These are phyloP conservation scores for Liolophura sinensis DNA, from an alignment of 1,140 invertebrate genomes.

Conservation along the genomic window DNA sequence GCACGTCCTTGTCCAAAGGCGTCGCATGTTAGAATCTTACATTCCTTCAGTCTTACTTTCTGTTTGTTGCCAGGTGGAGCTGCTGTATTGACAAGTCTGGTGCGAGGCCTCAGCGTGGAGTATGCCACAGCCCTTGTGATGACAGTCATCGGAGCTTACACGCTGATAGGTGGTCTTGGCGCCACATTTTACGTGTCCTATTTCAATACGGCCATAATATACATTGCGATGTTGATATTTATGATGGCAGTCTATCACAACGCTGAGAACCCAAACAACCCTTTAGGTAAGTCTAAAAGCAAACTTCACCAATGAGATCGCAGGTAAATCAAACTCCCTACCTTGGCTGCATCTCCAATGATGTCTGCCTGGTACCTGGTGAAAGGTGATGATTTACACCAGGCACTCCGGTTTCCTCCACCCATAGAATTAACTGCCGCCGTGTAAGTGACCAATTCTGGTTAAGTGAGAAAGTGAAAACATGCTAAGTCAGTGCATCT, in stretches of 20 bases:
- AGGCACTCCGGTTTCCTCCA: too few relatives aligned
- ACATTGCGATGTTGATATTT: constrained; percentile 50
- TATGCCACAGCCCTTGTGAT: constrained; percentile 51
- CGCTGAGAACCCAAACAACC: constrained; percentile 17
- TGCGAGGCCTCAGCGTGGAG: constrained; percentile 48
- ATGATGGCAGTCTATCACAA: constrained; percentile 52
- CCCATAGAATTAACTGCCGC: too few relatives aligned
- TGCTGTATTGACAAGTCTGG: constrained; percentile 47
- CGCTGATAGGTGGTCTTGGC: constrained; percentile 57
- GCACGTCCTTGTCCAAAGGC: too few relatives aligned
- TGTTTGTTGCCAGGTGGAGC: constrained; percentile 38
- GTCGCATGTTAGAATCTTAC: too few relatives aligned
- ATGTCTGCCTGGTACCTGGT: too few relatives aligned
- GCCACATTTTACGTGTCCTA: constrained; percentile 60
- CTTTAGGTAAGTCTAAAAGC: constrained; percentile 41
- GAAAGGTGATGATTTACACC: too few relatives aligned
- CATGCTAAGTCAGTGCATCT: too few relatives aligned
- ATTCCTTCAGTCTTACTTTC: neutral
- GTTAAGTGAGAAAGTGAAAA: too few relatives aligned
- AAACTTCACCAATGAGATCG: too few relatives aligned
- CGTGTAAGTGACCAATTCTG: too few relatives aligned
- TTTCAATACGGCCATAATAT: constrained; percentile 57
- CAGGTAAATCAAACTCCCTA: too few relatives aligned
- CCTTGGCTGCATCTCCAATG: too few relatives aligned
- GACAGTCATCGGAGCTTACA: constrained; percentile 54